Base-by-base conservation (phyloP, 1,140 invertebrate genomes). In the Lepidotrigona ventralis region DNA sequence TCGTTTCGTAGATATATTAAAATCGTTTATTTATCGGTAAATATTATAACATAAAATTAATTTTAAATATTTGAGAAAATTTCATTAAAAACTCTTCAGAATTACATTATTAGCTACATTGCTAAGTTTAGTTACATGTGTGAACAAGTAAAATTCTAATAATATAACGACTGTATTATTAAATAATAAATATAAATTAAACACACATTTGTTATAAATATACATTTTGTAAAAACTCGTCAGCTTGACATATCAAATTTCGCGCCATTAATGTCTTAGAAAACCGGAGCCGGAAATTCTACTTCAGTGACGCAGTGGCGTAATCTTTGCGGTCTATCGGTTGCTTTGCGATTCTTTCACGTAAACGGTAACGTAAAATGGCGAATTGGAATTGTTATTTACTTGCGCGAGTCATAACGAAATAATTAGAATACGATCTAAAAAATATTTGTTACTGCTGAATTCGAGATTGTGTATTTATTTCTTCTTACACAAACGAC, bases 381-480 rank as follows among this genome's bases (percentile, higher is more conserved):
- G 91, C 90, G 90, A 91, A 85, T 73, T 85, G 84, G 71, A 87
- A 83, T 90, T 92, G 85, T 92, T 91, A 91, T 92, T 91, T 90
- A 89, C 85, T 84, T 53, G 71, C 33, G 64, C 75, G 78, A 71
- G 81, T 63, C 56, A 71, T 77, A 84, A 81, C 73, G 70, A 89
- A 86, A 78, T 89, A 89, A 86, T 29, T 72, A 23, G 46, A 33
- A 11, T 23, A 86, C 58, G 5, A 76, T 26, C 39, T 2, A 46
- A 68, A 15, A 8, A 63, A 17, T 33, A 81, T 29, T 56, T 54
- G 26, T 79, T 64, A 23, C 4, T 86, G 12, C 5, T 56, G 60
- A 53, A 29, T 63, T 66, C 1, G 51, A n/a, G 21, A 33, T 64
- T 33, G 29, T 26, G 64, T 71, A 58, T 60, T 58, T n/a, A 33